A percentile compares a stretch with the other conserved stretches of the same genome.
Conservation (phyloP, 2,888 invertebrate genomes). For the Anagyrus pseudococci region DNA sequence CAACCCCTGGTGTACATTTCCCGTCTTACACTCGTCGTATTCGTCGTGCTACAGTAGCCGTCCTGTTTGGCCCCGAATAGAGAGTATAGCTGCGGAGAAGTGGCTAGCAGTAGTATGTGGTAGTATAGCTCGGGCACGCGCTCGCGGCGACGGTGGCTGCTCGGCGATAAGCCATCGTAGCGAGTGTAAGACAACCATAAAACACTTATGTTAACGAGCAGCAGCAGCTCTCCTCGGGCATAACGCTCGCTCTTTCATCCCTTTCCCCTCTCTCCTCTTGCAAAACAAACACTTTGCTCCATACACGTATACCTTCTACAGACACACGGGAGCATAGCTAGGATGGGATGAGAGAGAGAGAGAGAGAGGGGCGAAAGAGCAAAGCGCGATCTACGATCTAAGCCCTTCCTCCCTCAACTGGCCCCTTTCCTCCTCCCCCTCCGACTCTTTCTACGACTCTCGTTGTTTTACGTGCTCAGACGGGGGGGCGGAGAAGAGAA, state of each 20-base stretch:
- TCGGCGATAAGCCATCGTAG: constrained; percentile 33
- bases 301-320: no score
- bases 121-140: no score
- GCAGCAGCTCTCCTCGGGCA: not conserved
- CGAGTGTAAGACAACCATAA: constrained; percentile 37
- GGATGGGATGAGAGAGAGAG: no score
- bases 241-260: not conserved
- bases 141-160: no score
- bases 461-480: constrained; percentile 3
- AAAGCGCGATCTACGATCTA: constrained; percentile 18
- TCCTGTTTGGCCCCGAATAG: constrained; percentile 19
- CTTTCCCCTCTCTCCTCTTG: not conserved
- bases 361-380: not conserved
- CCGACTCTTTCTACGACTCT: no score
- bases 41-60: no score
- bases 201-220: constrained; percentile 39
- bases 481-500: constrained; percentile 15
- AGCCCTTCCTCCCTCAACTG: not conserved
- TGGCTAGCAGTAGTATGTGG: constrained; percentile 2
- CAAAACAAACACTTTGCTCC: constrained; percentile 18
- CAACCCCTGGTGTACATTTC: constrained; percentile 24
- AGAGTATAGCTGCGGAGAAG: constrained; percentile 17
- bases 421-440: no score
- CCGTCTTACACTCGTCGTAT: no score
- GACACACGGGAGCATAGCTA: constrained; percentile 7